Percentiles rank a stretch among this genome's conserved stretches.
Evolutionary conservation across 2,113 vertebrate genomes (phyloP).

Genomic region (Lepus europaeus): DNA sequence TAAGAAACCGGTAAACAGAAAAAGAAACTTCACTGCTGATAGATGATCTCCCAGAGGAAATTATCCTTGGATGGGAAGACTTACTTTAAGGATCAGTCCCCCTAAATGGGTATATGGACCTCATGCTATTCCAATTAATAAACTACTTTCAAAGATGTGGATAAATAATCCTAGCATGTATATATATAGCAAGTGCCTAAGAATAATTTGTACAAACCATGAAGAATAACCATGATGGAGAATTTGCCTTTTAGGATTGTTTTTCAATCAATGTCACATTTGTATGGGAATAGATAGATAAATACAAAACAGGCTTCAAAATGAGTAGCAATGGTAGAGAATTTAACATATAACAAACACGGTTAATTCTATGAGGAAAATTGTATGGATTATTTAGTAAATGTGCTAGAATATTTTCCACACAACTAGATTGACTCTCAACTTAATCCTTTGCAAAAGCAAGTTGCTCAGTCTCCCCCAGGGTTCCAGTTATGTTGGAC

Average conservation of each 20-base stretch:
- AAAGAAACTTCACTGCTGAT: not conserved
- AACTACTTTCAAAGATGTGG: not conserved
- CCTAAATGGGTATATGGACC: conserved; percentile 2
- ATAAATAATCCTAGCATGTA: conserved; percentile 10
- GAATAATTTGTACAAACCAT: conserved; percentile 43
- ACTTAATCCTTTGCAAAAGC: not conserved
- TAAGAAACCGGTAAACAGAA: too few species aligned
- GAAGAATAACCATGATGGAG: not conserved
- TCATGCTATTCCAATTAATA: conserved; percentile 1
- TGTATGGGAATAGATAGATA: not conserved
- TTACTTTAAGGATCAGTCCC: not conserved
- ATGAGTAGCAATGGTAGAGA: not conserved
- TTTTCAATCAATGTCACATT: not conserved
- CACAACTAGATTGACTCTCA: not conserved
- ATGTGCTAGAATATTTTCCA: not conserved
- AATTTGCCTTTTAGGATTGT: conserved; percentile 23
- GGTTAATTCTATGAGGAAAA: not conserved
- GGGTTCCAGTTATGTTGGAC: not conserved
- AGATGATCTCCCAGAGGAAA: not conserved
- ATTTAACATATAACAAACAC: not conserved
- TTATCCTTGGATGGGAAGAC: not conserved
- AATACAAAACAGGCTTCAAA: conserved; percentile 27
- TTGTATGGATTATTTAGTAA: not conserved
- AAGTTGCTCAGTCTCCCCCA: not conserved
- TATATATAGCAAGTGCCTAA: not conserved